These are phyloP conservation scores for Drosophila mojavensis DNA, from an alignment of 1,140 invertebrate species.

Conservation along the genomic window DNA sequence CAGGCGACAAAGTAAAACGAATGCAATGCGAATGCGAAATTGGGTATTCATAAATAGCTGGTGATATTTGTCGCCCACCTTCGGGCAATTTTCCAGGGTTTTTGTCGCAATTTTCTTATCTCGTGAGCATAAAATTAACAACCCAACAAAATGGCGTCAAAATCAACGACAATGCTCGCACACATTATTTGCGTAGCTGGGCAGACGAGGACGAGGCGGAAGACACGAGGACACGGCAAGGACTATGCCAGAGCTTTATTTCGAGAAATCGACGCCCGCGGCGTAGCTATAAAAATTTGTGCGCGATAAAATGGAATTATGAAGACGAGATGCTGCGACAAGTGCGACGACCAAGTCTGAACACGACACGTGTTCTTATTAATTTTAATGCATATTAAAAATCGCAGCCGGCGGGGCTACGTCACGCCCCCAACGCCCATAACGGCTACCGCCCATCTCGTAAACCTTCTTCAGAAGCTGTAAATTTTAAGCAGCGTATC, in stretches of 20 bases:
- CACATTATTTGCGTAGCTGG: slow-evolving; percentile 20
- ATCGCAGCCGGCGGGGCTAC: slow-evolving; percentile 47
- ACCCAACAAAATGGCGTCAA: slow-evolving; percentile 74
- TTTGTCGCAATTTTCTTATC: slow-evolving; percentile 78
- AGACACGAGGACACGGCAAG: background rate
- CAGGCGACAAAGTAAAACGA: background rate
- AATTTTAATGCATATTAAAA: slow-evolving; percentile 83
- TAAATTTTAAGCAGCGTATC: slow-evolving; percentile 59
- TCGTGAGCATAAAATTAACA: slow-evolving; percentile 79
- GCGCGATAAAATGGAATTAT: slow-evolving; percentile 81
- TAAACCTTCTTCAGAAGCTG: slow-evolving; percentile 24
- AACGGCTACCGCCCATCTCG: background rate
- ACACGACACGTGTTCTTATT: slow-evolving; percentile 79
- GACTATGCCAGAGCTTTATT: slow-evolving; percentile 50
- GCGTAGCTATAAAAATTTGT: slow-evolving; percentile 78
- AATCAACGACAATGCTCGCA: slow-evolving; percentile 57
- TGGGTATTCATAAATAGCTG: slow-evolving; percentile 7
- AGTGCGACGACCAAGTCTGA: slow-evolving; percentile 19
- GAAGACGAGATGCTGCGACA: slow-evolving; percentile 38
- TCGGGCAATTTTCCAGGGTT: slow-evolving; percentile 67
- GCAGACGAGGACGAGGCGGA: background rate
- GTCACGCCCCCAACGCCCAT: background rate
- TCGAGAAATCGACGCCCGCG: slow-evolving; percentile 76
- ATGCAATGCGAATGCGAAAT: background rate
- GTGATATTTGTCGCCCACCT: slow-evolving; percentile 38